Evolutionary conservation across 2,888 invertebrate genomes (phyloP).

Genomic region (Philopedon plagiatum): DNA sequence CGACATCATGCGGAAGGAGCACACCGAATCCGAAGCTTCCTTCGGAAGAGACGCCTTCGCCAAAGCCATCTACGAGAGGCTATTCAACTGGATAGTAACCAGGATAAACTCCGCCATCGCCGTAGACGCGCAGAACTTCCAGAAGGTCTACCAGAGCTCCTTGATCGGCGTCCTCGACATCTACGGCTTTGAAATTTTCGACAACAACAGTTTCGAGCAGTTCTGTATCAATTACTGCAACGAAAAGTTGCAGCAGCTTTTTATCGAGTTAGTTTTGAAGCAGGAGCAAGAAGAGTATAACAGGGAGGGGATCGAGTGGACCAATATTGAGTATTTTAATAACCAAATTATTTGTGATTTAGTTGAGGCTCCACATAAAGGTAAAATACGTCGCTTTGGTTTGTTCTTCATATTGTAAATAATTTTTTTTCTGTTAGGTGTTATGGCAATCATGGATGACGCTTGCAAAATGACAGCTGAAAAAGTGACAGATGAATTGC

Average conservation of each 20-base stretch:
- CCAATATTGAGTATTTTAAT: constrained; percentile 95
- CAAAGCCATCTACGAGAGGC: constrained; percentile 95
- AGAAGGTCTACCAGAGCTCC: constrained; percentile 77
- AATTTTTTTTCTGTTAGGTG: constrained; percentile 34
- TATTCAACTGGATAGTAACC: constrained; percentile 95
- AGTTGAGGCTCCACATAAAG: constrained; percentile 94
- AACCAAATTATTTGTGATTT: constrained; percentile 97
- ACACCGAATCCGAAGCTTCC: constrained; percentile 87
- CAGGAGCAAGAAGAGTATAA: constrained; percentile 99
- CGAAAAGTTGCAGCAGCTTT: constrained; percentile 97
- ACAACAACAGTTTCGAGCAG: constrained; percentile 97
- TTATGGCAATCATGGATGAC: constrained; percentile 94
- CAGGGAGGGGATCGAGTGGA: constrained; percentile 96
- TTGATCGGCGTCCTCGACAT: constrained; percentile 97
- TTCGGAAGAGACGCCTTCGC: constrained; percentile 94
- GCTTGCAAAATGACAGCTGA: constrained; percentile 94
- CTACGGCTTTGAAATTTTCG: constrained; percentile 99
- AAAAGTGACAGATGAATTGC: constrained; percentile 86
- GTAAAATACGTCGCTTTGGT: constrained; percentile 64
- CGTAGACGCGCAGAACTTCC: constrained; percentile 73
- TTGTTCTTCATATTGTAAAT: background rate
- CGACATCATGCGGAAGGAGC: constrained; percentile 91
- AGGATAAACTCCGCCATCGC: constrained; percentile 94
- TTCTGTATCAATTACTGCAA: constrained; percentile 99
- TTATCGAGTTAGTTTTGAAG: constrained; percentile 96